Evolutionary conservation across 2,113 vertebrate genomes (phyloP).

Genomic region (Sakesphorus luctuosus): DNA sequence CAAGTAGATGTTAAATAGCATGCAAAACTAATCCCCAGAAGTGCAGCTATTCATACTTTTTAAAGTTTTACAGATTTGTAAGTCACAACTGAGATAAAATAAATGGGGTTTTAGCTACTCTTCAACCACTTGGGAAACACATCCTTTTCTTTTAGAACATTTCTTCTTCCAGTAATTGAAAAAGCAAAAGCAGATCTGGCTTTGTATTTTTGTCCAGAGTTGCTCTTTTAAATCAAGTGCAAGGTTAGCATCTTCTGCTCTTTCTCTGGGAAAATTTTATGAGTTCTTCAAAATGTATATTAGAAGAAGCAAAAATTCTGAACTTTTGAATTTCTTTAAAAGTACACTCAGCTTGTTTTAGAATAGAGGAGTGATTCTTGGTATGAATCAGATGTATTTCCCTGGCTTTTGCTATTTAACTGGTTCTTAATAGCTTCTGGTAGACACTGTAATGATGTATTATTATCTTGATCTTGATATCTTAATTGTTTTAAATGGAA

Average conservation of each 20-base stretch:
- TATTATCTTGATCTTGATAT: neutral
- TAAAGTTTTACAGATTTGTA: neutral
- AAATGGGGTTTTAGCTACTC: neutral
- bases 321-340: neutral
- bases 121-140: neutral
- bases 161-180: neutral
- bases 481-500: slow-evolving; percentile 4
- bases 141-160: neutral
- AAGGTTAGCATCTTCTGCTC: neutral
- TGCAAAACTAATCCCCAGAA: neutral
- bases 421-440: neutral
- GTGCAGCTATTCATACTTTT: neutral
- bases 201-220: neutral
- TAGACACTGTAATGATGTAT: neutral
- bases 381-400: neutral
- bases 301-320: neutral
- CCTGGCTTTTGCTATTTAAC: neutral
- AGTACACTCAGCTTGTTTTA: neutral
- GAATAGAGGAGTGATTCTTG: neutral
- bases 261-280: neutral
- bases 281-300: neutral
- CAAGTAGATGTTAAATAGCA: neutral
- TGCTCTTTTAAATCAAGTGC: neutral
- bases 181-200: neutral
- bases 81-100: neutral